These are phyloP conservation scores for Castor canadensis DNA, from an alignment of 2,113 vertebrate genomes.

Conservation along the genomic window DNA sequence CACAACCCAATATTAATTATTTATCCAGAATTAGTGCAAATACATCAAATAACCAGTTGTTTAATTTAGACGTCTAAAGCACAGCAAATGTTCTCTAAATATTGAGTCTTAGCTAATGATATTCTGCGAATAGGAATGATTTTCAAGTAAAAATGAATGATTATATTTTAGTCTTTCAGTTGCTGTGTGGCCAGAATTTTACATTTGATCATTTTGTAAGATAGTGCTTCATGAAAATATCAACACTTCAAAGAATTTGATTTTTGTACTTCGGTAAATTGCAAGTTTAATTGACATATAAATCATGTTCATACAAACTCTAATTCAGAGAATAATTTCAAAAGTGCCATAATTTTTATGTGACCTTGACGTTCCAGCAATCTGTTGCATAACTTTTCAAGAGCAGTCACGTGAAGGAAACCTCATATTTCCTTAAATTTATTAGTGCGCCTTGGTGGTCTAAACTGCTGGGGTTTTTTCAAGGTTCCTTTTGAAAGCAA, in stretches of 20 bases:
- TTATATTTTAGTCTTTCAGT: constrained; percentile 60
- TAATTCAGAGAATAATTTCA: constrained; percentile 81
- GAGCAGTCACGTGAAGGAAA: constrained; percentile 90
- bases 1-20: background rate
- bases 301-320: constrained; percentile 83
- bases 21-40: constrained; percentile 33
- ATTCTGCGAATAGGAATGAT: constrained; percentile 42
- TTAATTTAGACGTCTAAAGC: background rate
- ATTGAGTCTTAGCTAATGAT: background rate
- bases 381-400: constrained; percentile 88
- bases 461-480: constrained; percentile 73
- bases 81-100: constrained; percentile 1
- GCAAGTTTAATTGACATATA: constrained; percentile 82
- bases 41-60: background rate
- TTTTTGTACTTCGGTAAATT: constrained; percentile 80
- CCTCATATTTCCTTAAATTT: constrained; percentile 92
- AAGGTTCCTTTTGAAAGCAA: constrained; percentile 81
- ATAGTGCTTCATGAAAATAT: constrained; percentile 63
- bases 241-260: constrained; percentile 76
- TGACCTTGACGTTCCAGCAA: constrained; percentile 87
- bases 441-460: constrained; percentile 92
- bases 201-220: constrained; percentile 45
- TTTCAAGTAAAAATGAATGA: constrained; percentile 66
- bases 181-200: constrained; percentile 9
- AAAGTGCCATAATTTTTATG: constrained; percentile 83